Conservation (phyloP, 2,888 invertebrate genomes). For the Belgica antarctica region DNA sequence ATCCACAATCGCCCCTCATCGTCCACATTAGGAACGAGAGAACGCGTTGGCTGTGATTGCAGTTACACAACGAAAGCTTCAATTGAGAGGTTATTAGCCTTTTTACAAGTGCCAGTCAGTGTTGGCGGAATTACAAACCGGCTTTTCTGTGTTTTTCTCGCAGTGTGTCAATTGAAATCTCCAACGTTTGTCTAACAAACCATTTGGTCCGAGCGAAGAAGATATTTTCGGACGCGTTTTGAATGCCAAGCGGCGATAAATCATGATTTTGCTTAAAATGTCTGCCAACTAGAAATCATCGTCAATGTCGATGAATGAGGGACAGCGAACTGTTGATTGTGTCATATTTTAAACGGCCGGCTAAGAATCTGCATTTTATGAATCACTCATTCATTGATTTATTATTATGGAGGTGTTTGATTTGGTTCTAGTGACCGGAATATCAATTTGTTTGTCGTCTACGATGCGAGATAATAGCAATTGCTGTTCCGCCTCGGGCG, state of each 20-base stretch:
- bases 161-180: constrained; percentile 3
- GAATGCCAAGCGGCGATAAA: too few relatives aligned
- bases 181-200: not conserved
- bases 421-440: too few relatives aligned
- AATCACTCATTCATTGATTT: not conserved
- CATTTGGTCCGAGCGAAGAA: too few relatives aligned
- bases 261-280: too few relatives aligned
- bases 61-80: constrained; percentile 11
- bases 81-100: constrained; percentile 10
- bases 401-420: not conserved
- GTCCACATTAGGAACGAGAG: not conserved
- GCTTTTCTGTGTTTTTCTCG: constrained; percentile 3
- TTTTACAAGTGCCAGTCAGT: constrained; percentile 2
- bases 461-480: not conserved
- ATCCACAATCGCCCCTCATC: not conserved
- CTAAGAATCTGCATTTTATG: constrained; percentile 21
- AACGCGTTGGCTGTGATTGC: not conserved
- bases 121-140: not conserved
- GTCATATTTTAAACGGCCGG: not conserved
- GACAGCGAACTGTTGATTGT: not conserved
- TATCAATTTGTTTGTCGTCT: not conserved
- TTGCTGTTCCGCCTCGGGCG: too few relatives aligned
- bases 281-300: not conserved
- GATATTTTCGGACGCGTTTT: too few relatives aligned
- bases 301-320: not conserved